Evolutionary conservation across 2,888 invertebrate species (phyloP).

Genomic region (Tetragonula carbonaria): DNA sequence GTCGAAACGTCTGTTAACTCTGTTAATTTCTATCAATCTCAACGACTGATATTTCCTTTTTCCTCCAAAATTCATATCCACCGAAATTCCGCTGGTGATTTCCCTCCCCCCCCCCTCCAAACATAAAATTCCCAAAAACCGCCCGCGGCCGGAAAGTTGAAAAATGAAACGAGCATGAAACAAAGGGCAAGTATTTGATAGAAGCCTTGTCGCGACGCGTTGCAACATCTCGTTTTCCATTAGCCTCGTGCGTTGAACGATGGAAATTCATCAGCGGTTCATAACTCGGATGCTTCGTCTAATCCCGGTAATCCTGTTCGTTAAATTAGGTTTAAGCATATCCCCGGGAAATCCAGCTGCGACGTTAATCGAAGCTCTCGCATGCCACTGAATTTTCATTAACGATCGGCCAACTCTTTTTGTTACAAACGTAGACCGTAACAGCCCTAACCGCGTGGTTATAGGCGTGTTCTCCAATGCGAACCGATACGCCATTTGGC

Average conservation of each 20-base stretch:
- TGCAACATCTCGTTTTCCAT: not conserved
- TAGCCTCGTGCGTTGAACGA: not conserved
- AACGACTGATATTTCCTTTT: no score
- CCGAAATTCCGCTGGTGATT: no score
- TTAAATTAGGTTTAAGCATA: conserved; percentile 33
- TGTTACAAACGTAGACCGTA: conserved; percentile 11
- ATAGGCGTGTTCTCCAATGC: conserved; percentile 23
- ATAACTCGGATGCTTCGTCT: not conserved
- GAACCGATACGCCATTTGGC: conserved; percentile 38
- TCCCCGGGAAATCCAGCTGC: not conserved
- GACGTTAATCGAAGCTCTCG: conserved; percentile 6
- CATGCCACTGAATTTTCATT: conserved; percentile 17
- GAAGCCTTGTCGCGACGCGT: not conserved
- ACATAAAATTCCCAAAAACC: no score
- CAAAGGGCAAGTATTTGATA: not conserved
- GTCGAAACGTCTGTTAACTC: no score
- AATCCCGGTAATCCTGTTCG: conserved; percentile 32
- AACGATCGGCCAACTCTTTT: conserved; percentile 13
- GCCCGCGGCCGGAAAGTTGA: no score
- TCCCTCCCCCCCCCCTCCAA: no score
- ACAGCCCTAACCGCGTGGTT: conserved; percentile 23
- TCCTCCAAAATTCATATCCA: no score
- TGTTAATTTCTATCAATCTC: no score
- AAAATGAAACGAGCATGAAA: no score
- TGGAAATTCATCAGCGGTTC: conserved; percentile 23